These are phyloP conservation scores for Aepyceros melampus DNA, from an alignment of 2,113 vertebrate genomes.

Conservation along the genomic window DNA sequence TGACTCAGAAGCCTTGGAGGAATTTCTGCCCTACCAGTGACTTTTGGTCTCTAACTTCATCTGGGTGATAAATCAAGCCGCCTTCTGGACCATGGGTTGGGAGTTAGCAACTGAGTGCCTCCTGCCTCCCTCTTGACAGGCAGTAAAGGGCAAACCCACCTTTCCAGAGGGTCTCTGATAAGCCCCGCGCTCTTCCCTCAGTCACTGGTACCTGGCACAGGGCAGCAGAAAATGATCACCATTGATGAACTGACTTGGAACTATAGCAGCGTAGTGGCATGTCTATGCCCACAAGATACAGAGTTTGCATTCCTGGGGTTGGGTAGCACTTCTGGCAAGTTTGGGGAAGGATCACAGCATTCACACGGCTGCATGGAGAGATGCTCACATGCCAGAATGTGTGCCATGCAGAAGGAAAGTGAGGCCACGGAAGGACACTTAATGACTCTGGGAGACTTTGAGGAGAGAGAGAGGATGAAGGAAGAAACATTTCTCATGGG, in stretches of 20 bases:
- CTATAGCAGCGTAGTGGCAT: rapidly evolving
- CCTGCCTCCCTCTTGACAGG: neutral
- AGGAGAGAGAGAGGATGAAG: neutral
- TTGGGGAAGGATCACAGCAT: neutral
- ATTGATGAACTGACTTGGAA: rapidly evolving
- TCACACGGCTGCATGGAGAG: rapidly evolving
- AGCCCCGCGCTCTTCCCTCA: rapidly evolving
- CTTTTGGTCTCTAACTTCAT: neutral
- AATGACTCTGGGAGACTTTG: neutral
- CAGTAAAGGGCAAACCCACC: neutral
- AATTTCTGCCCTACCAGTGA: neutral
- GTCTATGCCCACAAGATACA: neutral
- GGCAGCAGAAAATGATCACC: rapidly evolving
- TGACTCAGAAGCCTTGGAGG: neutral
- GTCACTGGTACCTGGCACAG: no score
- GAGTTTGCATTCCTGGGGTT: rapidly evolving
- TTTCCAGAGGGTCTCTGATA: rapidly evolving
- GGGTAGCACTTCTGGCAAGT: rapidly evolving
- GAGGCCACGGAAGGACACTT: neutral
- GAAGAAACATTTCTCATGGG: neutral
- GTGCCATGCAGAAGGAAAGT: rapidly evolving
- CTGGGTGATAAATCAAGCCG: neutral
- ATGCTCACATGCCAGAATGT: rapidly evolving
- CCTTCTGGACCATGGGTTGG: neutral
- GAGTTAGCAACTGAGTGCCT: neutral